Evolutionary conservation across 2,797 vertebrate genomes (phyloP).

Genomic region (Xiphorhynchus erythropygius): DNA sequence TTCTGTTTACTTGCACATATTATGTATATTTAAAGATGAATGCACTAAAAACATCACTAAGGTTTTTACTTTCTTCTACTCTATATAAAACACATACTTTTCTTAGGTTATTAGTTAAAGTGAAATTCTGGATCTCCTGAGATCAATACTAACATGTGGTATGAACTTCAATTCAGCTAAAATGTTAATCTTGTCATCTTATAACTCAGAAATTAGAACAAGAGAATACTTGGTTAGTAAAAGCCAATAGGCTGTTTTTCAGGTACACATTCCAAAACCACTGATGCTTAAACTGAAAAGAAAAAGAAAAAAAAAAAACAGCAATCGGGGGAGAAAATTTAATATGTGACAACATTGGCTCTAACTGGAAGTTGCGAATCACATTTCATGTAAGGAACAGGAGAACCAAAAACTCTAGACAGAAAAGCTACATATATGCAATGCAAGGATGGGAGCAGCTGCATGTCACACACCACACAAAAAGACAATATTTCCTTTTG

Average conservation of each 20-base stretch:
- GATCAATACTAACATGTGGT: not conserved
- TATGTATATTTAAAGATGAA: not conserved
- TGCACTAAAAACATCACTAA: not conserved
- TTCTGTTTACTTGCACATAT: not conserved
- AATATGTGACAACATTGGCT: not conserved
- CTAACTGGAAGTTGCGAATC: not conserved
- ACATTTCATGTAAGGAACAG: not conserved
- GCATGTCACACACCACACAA: not conserved
- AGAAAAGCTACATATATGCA: not conserved
- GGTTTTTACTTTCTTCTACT: not conserved
- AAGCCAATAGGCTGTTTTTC: not conserved
- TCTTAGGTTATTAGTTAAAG: not conserved
- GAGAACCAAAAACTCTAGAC: not conserved
- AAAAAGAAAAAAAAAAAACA: not conserved
- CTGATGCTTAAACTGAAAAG: not conserved
- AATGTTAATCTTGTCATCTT: not conserved
- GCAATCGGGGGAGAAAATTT: not conserved
- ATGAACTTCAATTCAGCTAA: not conserved
- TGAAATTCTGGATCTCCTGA: not conserved
- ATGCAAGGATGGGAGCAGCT: not conserved
- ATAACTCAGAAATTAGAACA: not conserved
- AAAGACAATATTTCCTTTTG: not conserved
- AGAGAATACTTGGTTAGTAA: not conserved
- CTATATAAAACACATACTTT: not conserved
- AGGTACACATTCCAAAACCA: not conserved